Base-by-base conservation (phyloP, 1,140 invertebrate genomes). In the Sycobia sp. region DNA sequence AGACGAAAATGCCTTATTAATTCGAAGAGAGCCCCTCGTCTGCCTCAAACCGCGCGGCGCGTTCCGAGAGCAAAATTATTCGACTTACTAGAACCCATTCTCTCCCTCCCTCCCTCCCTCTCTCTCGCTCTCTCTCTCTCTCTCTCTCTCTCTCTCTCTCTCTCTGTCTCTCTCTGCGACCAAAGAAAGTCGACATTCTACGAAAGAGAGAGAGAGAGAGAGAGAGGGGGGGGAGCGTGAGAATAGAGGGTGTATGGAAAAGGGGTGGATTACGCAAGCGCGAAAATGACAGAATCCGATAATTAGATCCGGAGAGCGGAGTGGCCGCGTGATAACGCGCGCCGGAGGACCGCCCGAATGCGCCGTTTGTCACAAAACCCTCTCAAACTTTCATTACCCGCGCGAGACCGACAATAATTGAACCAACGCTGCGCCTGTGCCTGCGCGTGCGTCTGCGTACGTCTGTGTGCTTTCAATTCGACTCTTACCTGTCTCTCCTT, bases 361-460 rank as follows among this genome's bases (percentile, higher is more conserved):
- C 47, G 39, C 38, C 46, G 47, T 60, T 60, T 60, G 47, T 60
- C 58, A 60, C 57, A 50, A 29, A 20, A 18, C n/a, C 58, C 38
- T 4, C n/a, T n/a, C n/a, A 49, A 60, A 60, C 58, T 60, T 60
- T 51, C 47, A 44, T 60, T 51, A 51, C 36, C n/a, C n/a, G n/a
- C n/a, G n/a, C n/a, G n/a, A n/a, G n/a, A n/a, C n/a, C n/a, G n/a
- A n/a, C n/a, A n/a, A n/a, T n/a, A n/a, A n/a, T n/a, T n/a, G n/a
- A n/a, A n/a, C n/a, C n/a, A n/a, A n/a, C n/a, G n/a, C n/a, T n/a
- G n/a, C n/a, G n/a, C n/a, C n/a, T n/a, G n/a, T n/a, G n/a, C n/a
- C n/a, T n/a, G n/a, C n/a, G n/a, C n/a, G n/a, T n/a, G n/a, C n/a
- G n/a, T n/a, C n/a, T n/a, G n/a, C n/a, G n/a, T n/a, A n/a, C n/a